Conservation (phyloP, 2,113 vertebrate species). For the Procavia capensis region DNA sequence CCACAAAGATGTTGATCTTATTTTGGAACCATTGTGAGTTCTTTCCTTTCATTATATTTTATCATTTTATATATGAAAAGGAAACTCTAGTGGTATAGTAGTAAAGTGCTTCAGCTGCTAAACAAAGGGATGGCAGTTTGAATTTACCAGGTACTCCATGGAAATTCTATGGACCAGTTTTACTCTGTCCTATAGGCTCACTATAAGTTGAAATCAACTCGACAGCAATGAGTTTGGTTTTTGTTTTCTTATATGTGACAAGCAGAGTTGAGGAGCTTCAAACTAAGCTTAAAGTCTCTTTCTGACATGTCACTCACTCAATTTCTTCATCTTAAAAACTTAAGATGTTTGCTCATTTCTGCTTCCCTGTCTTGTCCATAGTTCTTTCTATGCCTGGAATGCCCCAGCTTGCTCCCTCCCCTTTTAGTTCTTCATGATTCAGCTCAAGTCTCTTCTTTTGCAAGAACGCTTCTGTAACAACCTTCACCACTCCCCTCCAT, state of each 20-base stretch:
- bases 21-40: neutral
- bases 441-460: neutral
- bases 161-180: no score
- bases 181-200: no score
- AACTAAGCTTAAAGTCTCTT: neutral
- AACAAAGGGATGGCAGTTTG: no score
- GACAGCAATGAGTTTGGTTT: no score
- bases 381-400: neutral
- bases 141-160: no score
- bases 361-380: fast-evolving
- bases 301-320: neutral
- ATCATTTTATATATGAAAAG: no score
- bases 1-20: neutral
- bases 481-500: neutral
- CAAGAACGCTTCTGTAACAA: neutral
- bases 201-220: no score
- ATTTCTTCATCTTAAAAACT: neutral
- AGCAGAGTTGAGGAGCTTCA: neutral
- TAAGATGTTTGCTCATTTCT: neutral
- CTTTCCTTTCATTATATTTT: neutral
- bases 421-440: neutral
- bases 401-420: fast-evolving
- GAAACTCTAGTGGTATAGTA: no score
- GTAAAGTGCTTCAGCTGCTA: no score
- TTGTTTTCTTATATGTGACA: neutral